Evolutionary conservation across 2,888 invertebrate genomes (phyloP), one percentile per base, ranked within the genome.

Genomic region (Xylota segnis): DNA sequence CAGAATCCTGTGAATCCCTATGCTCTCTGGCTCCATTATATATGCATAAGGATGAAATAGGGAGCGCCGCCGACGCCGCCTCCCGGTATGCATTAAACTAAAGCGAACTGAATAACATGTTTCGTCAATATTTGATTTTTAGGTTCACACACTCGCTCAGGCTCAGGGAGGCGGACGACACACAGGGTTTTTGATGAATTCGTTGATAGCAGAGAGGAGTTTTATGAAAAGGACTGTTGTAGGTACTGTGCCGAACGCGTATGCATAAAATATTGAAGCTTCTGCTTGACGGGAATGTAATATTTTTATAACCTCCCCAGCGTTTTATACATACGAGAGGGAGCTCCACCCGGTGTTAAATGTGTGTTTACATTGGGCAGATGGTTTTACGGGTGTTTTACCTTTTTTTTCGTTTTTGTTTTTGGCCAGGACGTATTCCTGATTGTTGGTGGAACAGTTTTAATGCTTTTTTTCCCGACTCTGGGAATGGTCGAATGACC

Each of bases 71-170:
- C n/a, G 16, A 2, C 23, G 18, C 16, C 6, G 2, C 6, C 50
- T 37, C 2, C 23, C 23, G 23, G 23, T 37, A 43, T 75, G 71
- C 65, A 76, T 71, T 86, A 76, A 81, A 81, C 83, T 68, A 74
- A 61, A 58, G 47, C 52, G 47, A 45, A 70, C 14, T 16, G 65
- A 71, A 86, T 76, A 76, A 76, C 75, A 76, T 81, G 75, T 79
- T 86, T 76, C 86, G 79, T 86, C 79, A 79, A 86, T 86, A 86
- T 86, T 86, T 86, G 75, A 86, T 81, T 59, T 76, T 63, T 52
- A 58, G 59, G 37, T 58, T 58, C 70, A 14, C 58, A 43, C 23
- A 68, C 43, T n/a, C 40, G 23, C 27, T 14, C 6, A 6, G 34
- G 14, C 16, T 12, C 32, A 16, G n/a, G 27, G 43, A 32, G 56